Percentiles rank a stretch among this genome's conserved stretches.
phyloP scores from a whole-genome alignment of 2,113 vertebrate species.

The Sinosuthora webbiana region DNA sequence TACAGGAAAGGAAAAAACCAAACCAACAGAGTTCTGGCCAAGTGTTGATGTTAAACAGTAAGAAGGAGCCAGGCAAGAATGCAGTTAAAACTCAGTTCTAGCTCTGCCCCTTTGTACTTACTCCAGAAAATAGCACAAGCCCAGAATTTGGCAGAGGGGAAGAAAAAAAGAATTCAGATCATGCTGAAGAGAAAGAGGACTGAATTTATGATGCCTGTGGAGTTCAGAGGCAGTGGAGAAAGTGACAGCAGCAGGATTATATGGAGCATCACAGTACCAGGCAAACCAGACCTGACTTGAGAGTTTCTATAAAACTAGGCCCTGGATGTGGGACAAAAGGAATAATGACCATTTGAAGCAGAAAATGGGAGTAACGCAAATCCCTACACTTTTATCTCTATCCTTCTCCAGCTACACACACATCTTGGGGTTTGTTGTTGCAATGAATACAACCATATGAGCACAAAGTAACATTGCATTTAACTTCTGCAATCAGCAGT shows the following conservation, averaged over 20 bases:
- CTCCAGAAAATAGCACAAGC: background rate
- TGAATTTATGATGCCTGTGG: background rate
- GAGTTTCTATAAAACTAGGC: background rate
- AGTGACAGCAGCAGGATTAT: background rate
- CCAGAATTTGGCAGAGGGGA: accelerated
- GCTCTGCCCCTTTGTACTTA: background rate
- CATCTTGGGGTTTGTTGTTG: background rate
- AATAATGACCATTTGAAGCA: background rate
- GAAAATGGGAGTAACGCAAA: background rate
- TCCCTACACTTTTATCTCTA: background rate
- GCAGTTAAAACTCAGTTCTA: background rate
- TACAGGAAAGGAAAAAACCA: background rate
- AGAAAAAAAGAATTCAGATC: background rate
- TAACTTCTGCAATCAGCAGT: background rate
- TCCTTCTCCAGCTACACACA: background rate
- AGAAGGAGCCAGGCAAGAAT: background rate
- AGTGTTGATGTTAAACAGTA: background rate
- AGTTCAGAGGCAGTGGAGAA: background rate
- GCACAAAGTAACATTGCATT: background rate
- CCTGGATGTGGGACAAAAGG: background rate
- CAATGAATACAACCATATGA: background rate
- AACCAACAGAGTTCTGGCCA: background rate
- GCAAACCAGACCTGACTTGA: background rate
- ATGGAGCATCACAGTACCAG: background rate
- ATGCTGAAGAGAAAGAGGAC: background rate